Base-by-base conservation (phyloP, 2,888 invertebrate species). In the Leptinotarsa rubiginosa region DNA sequence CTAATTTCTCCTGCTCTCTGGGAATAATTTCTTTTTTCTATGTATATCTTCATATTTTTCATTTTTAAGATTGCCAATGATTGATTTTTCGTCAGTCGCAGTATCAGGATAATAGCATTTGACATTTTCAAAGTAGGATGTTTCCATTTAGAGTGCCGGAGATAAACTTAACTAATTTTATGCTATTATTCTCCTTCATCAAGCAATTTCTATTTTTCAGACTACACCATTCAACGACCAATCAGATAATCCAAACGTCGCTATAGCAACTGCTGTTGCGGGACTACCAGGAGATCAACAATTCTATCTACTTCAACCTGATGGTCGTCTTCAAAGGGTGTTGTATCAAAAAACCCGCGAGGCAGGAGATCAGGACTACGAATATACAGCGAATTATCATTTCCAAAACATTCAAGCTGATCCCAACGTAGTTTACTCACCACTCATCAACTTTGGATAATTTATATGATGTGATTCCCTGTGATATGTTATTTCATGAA, bases 251-350 rank as follows among this genome's bases (percentile, higher is more conserved):
- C 80, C 81, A 10, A 81, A 81, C 62, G 68, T 81, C 22, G 75
- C 82, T 41, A 72, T 81, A 47, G 77, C 82, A n/a, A 82, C 77
- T 16, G 80, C 82, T 16, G 81, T 83, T 10, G 74, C 80, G 1
- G 78, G 77, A 16, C 73, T 70, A 10, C 79, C 75, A 22, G 68
- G 64, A 15, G 78, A 73, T 2, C 77, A 77, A 62, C 76, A 76
- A 47, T 81, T 80, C 65, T 83, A 79, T 72, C 65, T 82, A 18
- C 75, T 81, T 41, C 82, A 83, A 56, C 82, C 83, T 12, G 83
- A 83, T 72, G 83, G 83, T 13, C 74, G 81, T 20, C 73, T 82
- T 49, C 83, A 83, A 72, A 78, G 74, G 59, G 79, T 83, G 12
- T 65, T 80, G 25, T 73, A 79, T 31, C 75, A 81, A 50, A 82